Conservation (phyloP, 1,140 invertebrate species). For the Neodiprion pinetum region DNA sequence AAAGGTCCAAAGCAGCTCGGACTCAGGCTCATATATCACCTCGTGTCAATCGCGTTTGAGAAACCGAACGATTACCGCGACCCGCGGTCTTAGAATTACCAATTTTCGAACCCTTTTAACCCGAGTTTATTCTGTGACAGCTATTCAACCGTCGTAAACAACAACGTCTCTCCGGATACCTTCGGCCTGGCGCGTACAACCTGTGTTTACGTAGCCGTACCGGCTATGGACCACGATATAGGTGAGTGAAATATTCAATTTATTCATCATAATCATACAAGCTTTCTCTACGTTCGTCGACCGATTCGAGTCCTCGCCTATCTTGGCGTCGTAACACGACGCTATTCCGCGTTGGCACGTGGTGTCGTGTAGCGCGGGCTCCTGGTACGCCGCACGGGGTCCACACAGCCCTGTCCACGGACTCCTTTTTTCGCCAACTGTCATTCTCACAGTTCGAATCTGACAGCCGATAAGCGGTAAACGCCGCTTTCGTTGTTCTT, state of each 20-base stretch:
- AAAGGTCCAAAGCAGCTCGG: neutral
- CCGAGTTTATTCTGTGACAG: slow-evolving; percentile 31
- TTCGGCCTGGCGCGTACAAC: slow-evolving; percentile 23
- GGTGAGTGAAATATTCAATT: slow-evolving; percentile 25
- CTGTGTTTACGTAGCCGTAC: slow-evolving; percentile 20
- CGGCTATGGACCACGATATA: slow-evolving; percentile 34
- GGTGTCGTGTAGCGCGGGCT: slow-evolving; percentile 40
- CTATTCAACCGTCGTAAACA: slow-evolving; percentile 24
- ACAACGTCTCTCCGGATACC: slow-evolving; percentile 21
- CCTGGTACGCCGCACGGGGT: slow-evolving; percentile 33
- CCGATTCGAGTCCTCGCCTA: neutral
- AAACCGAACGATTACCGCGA: too few relatives aligned
- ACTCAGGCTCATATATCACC: neutral
- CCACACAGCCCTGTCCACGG: slow-evolving; percentile 33
- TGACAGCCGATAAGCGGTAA: slow-evolving; percentile 13
- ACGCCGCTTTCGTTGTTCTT: too few relatives aligned
- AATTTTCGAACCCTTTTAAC: neutral
- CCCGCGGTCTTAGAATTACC: too few relatives aligned
- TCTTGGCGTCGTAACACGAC: neutral
- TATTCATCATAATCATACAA: neutral
- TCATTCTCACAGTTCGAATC: slow-evolving; percentile 28
- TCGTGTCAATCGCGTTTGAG: neutral
- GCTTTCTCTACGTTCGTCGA: neutral
- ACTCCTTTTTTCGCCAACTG: slow-evolving; percentile 26
- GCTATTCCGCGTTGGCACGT: slow-evolving; percentile 31